phyloP scores from a whole-genome alignment of 35 echinoderm and acorn worm species.

The Apostichopus californicus region DNA sequence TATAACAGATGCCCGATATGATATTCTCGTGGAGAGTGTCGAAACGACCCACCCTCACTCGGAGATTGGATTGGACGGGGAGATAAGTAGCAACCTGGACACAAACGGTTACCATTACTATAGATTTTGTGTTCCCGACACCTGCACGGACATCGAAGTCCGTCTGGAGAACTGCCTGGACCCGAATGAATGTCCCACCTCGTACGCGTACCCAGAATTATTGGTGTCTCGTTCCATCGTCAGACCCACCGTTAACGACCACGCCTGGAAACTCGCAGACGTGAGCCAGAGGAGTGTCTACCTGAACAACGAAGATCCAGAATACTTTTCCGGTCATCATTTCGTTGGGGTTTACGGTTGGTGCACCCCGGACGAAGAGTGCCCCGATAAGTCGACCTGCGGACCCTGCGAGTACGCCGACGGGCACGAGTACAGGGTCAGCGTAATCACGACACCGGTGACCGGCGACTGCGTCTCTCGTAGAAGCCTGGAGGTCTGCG shows the following conservation, averaged over 20 bases:
- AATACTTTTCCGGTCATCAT: slow-evolving; percentile 80
- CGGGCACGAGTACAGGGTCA: slow-evolving; percentile 53
- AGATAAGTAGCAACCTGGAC: slow-evolving; percentile 6
- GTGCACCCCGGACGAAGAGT: slow-evolving; percentile 84
- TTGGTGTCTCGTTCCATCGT: slow-evolving; percentile 85
- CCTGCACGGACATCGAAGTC: slow-evolving; percentile 62
- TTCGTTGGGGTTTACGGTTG: slow-evolving; percentile 91
- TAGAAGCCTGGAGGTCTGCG: slow-evolving; percentile 34
- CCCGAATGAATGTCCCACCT: slow-evolving; percentile 64
- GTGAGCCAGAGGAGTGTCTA: slow-evolving; percentile 68
- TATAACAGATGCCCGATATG: slow-evolving; percentile 70
- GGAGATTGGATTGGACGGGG: slow-evolving; percentile 53
- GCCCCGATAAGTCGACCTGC: slow-evolving; percentile 64
- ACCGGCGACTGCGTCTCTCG: slow-evolving; percentile 35
- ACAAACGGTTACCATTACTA: slow-evolving; percentile 73
- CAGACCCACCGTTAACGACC: slow-evolving; percentile 74
- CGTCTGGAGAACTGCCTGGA: slow-evolving; percentile 80
- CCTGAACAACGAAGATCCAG: slow-evolving; percentile 62
- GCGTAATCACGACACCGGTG: slow-evolving; percentile 48
- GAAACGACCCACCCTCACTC: slow-evolving; percentile 55
- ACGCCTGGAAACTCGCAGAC: slow-evolving; percentile 90
- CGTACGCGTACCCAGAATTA: slow-evolving; percentile 86
- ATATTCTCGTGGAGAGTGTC: slow-evolving; percentile 58
- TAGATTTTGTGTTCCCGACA: slow-evolving; percentile 79
- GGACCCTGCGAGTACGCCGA: slow-evolving; percentile 79